Conservation (phyloP, 2,888 invertebrate genomes). For the Acanthoscelides obtectus region DNA sequence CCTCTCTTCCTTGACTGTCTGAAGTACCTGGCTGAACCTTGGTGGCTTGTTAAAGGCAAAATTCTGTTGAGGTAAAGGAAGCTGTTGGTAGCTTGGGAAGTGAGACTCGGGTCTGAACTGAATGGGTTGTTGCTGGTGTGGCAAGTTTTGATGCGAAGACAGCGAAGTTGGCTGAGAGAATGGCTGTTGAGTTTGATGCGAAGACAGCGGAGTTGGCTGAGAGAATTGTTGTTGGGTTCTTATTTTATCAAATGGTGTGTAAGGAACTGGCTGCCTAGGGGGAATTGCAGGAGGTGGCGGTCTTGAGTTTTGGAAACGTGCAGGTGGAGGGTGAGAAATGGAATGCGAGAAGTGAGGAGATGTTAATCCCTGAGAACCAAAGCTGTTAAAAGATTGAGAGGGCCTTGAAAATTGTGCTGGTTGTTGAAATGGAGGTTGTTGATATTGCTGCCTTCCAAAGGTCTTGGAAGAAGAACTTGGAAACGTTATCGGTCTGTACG, state of each 20-base stretch:
- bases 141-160: constrained; percentile 42
- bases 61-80: constrained; percentile 24
- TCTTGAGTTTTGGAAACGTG: constrained; percentile 36
- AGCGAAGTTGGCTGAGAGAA: constrained; percentile 27
- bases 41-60: constrained; percentile 20
- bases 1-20: background rate
- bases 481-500: constrained; percentile 52
- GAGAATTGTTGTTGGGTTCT: constrained; percentile 20
- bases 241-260: constrained; percentile 37
- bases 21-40: background rate
- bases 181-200: constrained; percentile 29
- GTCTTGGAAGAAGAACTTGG: constrained; percentile 14
- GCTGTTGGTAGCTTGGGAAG: constrained; percentile 38
- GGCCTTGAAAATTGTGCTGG: constrained; percentile 19
- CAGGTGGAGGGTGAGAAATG: constrained; percentile 25
- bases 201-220: constrained; percentile 26
- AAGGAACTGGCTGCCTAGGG: constrained; percentile 39
- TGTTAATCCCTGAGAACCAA: constrained; percentile 10
- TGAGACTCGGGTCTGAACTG: constrained; percentile 52
- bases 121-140: constrained; percentile 19
- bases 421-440: constrained; percentile 29
- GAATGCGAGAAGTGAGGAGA: constrained; percentile 24
- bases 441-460: constrained; percentile 15
- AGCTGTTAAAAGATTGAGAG: constrained; percentile 17
- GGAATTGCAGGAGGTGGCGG: constrained; percentile 22